Percentiles rank a stretch among this genome's conserved stretches.
Evolutionary conservation across 1,140 invertebrate genomes (phyloP).

Genomic region (Venustaconcha ellipsiformis): DNA sequence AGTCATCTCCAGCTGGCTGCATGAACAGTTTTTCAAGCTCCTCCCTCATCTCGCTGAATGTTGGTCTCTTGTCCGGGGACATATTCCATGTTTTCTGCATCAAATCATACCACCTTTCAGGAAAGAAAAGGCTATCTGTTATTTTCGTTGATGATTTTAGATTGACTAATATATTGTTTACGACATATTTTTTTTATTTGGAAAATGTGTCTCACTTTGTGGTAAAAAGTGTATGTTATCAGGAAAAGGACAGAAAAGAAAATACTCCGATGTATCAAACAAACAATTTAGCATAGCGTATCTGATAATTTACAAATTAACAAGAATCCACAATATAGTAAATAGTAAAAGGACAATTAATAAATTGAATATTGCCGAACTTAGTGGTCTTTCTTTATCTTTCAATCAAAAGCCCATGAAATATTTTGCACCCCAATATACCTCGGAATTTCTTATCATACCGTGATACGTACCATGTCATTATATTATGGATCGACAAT

Average conservation of each 20-base stretch:
- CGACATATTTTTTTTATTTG: neutral
- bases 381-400: no score
- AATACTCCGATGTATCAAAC: no score
- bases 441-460: no score
- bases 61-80: slow-evolving; percentile 9
- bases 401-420: no score
- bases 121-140: neutral
- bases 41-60: slow-evolving; percentile 5
- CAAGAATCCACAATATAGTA: no score
- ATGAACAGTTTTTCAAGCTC: slow-evolving; percentile 7
- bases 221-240: neutral
- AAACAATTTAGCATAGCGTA: neutral
- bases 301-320: no score
- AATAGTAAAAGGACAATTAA: no score
- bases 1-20: slow-evolving; percentile 1
- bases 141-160: neutral
- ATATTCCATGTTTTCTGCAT: slow-evolving; percentile 26
- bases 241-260: neutral
- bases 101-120: neutral
- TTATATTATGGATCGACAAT: no score
- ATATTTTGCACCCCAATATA: no score
- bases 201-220: neutral
- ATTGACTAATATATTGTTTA: neutral
- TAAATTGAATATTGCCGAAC: no score
- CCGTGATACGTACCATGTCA: no score